A percentile compares a stretch with the other conserved stretches of the same genome.
Evolutionary conservation across 2,888 invertebrate genomes (phyloP).

Genomic region (Leptopilina myrica): DNA sequence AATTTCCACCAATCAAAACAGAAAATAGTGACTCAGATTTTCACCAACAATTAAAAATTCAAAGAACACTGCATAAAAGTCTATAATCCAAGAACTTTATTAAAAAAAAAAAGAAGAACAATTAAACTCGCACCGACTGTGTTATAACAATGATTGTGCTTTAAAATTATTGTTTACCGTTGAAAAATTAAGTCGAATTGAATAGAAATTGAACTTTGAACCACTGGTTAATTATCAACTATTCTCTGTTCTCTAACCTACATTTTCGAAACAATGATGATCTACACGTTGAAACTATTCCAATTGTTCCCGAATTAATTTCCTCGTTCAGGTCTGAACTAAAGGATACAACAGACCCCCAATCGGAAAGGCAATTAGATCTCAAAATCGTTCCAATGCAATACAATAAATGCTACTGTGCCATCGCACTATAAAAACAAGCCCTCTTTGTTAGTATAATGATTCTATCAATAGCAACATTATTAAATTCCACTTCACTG

Average conservation of each 20-base stretch:
- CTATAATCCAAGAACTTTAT: too few relatives aligned
- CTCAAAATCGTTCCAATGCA: neutral
- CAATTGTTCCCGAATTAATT: constrained; percentile 38
- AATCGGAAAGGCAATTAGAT: constrained; percentile 27
- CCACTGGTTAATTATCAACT: constrained; percentile 6
- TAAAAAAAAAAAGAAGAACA: too few relatives aligned
- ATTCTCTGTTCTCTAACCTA: constrained; percentile 21
- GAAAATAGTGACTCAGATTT: too few relatives aligned
- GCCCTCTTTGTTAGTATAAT: neutral
- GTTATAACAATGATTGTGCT: too few relatives aligned
- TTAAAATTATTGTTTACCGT: too few relatives aligned
- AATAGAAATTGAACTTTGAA: constrained; percentile 8
- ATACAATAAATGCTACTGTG: neutral
- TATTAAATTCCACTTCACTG: too few relatives aligned
- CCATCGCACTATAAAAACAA: neutral
- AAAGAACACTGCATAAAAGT: too few relatives aligned
- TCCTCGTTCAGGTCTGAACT: constrained; percentile 22
- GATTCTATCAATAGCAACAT: neutral
- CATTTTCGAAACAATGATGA: constrained; percentile 34
- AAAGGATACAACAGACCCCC: constrained; percentile 21
- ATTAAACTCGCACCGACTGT: too few relatives aligned
- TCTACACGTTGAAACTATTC: constrained; percentile 37
- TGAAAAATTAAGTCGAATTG: neutral
- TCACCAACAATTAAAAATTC: too few relatives aligned
- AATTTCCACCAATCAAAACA: too few relatives aligned